Conservation (phyloP, 2,113 vertebrate species). For the Sylvicapra grimmia region DNA sequence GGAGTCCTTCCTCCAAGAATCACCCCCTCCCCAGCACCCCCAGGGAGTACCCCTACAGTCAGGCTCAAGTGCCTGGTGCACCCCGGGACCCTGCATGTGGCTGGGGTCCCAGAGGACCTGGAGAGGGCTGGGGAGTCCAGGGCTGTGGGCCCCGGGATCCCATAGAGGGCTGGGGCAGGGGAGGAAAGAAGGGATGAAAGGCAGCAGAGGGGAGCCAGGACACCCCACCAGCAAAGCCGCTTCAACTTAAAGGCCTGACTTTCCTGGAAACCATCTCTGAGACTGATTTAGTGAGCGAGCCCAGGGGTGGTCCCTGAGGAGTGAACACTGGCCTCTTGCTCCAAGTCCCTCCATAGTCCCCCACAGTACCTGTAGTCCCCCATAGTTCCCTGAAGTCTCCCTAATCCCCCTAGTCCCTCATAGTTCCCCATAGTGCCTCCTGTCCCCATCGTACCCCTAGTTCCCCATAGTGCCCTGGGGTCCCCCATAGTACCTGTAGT, state of each 20-base stretch:
- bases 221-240: background rate
- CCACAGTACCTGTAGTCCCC: no score
- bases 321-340: background rate
- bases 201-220: no score
- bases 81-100: background rate
- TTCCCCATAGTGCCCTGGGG: background rate
- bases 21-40: background rate
- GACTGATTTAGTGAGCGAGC: background rate
- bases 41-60: background rate
- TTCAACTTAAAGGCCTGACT: background rate
- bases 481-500: no score
- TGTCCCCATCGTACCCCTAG: background rate
- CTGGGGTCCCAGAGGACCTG: background rate
- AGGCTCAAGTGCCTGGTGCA: background rate
- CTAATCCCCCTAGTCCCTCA: no score
- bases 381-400: no score
- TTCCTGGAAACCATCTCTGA: background rate
- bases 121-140: background rate
- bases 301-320: background rate
- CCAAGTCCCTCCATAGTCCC: background rate
- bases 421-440: no score
- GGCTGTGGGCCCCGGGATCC: rapidly evolving
- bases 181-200: background rate
- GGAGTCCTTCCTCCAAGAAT: background rate
- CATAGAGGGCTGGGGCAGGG: background rate